A percentile compares a stretch with the other conserved stretches of the same genome.
Conservation (phyloP, 2,888 invertebrate species). For the Himalopsyche japonica region DNA sequence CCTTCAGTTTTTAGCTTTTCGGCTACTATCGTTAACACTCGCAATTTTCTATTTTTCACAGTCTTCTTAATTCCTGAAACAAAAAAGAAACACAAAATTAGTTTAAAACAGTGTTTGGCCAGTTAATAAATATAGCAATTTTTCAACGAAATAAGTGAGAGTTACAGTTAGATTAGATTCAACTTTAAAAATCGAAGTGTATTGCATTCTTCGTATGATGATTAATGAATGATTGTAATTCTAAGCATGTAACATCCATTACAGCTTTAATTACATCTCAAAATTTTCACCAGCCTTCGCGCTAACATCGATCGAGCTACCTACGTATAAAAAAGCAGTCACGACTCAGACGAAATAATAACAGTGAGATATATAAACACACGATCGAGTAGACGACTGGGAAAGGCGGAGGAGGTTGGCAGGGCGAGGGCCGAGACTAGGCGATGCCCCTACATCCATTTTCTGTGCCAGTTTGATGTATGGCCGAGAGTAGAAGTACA, state of each 20-base stretch:
- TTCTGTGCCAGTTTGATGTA: background rate
- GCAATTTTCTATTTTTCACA: constrained; percentile 51
- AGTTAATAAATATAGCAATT: background rate
- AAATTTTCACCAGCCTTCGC: background rate
- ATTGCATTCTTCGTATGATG: background rate
- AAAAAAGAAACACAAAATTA: background rate
- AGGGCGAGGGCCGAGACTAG: background rate
- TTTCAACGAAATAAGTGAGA: too few species aligned
- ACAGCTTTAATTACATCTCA: background rate
- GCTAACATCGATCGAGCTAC: background rate
- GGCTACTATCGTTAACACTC: constrained; percentile 41
- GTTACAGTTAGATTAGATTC: background rate
- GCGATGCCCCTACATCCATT: background rate
- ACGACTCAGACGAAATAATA: background rate
- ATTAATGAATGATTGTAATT: background rate
- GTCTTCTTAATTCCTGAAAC: constrained; percentile 47
- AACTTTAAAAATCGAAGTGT: background rate
- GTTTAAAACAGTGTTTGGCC: background rate
- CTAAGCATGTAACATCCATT: background rate
- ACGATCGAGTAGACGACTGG: background rate
- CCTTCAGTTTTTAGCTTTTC: background rate
- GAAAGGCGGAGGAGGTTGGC: background rate
- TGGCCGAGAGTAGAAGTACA: background rate
- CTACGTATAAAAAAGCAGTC: background rate
- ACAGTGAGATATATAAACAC: background rate